These are phyloP conservation scores for Lipotes vexillifer DNA, from an alignment of 2,113 vertebrate species.

Conservation along the genomic window DNA sequence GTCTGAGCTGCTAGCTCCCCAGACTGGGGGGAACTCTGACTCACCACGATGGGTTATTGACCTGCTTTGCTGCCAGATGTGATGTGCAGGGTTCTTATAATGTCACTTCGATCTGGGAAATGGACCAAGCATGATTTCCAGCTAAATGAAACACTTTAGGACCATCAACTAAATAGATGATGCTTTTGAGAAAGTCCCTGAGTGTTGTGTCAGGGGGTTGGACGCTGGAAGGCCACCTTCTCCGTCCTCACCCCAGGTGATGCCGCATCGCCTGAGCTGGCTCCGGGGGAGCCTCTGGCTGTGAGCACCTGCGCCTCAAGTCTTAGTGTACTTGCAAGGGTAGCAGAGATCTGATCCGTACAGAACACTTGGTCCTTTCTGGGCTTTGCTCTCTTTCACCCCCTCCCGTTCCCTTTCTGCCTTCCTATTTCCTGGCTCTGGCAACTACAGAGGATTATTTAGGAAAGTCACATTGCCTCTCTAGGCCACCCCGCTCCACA, in stretches of 20 bases:
- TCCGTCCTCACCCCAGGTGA: neutral
- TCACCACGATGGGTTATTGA: neutral
- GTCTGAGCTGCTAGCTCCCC: neutral
- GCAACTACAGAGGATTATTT: neutral
- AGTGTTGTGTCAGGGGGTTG: neutral
- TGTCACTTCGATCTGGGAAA: neutral
- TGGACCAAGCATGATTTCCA: slow-evolving; percentile 14
- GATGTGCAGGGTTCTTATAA: neutral
- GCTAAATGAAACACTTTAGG: slow-evolving; percentile 6
- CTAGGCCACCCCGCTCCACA: neutral
- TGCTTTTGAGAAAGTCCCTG: slow-evolving; percentile 49
- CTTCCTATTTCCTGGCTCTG: neutral
- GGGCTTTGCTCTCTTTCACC: neutral
- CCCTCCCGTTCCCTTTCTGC: fast-evolving
- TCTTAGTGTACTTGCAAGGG: neutral
- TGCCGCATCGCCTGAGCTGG: fast-evolving
- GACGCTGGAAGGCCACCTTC: neutral
- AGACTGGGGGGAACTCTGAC: neutral
- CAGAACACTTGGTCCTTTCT: fast-evolving
- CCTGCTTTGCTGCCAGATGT: neutral
- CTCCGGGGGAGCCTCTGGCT: neutral
- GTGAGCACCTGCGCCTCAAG: neutral
- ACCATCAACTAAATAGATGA: slow-evolving; percentile 17
- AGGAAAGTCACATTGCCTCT: neutral
- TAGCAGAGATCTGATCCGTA: neutral